Base-by-base conservation (phyloP, 2,888 invertebrate genomes). In the Cancer borealis region DNA sequence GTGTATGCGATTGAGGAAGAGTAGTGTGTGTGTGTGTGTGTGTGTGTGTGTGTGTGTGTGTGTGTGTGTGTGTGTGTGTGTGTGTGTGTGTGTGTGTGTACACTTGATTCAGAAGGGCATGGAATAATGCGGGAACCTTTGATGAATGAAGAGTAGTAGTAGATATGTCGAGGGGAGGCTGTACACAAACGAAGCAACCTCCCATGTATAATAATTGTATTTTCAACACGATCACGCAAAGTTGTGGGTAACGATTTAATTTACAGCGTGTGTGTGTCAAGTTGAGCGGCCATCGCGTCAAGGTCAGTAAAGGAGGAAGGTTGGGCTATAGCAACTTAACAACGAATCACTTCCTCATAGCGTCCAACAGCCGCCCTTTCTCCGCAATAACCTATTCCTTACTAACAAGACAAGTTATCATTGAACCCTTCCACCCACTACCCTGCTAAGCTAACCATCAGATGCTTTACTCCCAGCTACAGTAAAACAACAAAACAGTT, bases 11-110 rank as follows among this genome's bases (percentile, higher is more conserved):
- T 39, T 39, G 39, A 39, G 39, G 39, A 39, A 39, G 39, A 39
- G 39, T 39, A 39, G 49, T 49, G 49, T 49, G 49, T 49, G 49
- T 49, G 49, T 49, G 49, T 49, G 49, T 49, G 54, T 91, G 54
- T 54, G 91, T 91, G 54, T 91, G 91, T 54, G 54, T 91, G 91
- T 91, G 54, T 91, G 91, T 91, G 26, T 91, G 91, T 91, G 54
- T 91, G 91, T 91, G 54, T 91, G 91, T 91, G 54, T 91, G 91
- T 54, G 49, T 90, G 49, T 47, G 49, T 90, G 90, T 90, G 49
- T 90, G 90, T 90, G 49, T 90, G 49, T 47, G n/a, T 49, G 91
- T 91, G 54, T 91, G 91, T 54, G 8, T 21, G 45, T 26, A 54
- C 8, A 10, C 12, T 14, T 54, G 54, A 54, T 54, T 17, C 12